Evolutionary conservation across 2,888 invertebrate genomes (phyloP), one percentile per base, ranked within the genome.

Genomic region (Drosophila peninsularis): DNA sequence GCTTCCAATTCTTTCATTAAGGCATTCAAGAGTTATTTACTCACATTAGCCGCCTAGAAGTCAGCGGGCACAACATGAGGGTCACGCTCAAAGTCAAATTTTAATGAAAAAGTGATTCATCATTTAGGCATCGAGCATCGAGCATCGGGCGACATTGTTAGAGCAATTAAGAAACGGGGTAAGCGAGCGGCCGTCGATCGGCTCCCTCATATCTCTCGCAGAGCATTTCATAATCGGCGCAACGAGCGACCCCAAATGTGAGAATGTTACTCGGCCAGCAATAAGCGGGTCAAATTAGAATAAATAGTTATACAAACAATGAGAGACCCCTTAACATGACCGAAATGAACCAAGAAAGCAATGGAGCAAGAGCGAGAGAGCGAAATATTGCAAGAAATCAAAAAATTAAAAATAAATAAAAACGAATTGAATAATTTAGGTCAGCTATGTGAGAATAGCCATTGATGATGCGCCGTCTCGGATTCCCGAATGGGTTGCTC

Each of bases 381-480:
- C n/a, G 10, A 57, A 57, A 58, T 84, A 78, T 89, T 80, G 88
- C 82, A 89, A 85, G 79, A 90, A 90, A 90, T 91, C 90, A 82
- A 89, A 89, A 90, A 91, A 91, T 91, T 90, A 91, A 91, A 90
- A 91, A 88, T 88, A 91, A 91, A 91, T 91, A 91, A 90, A 90
- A 84, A 82, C 69, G 90, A 91, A 91, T 90, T 91, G 90, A 91
- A 91, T 89, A 91, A 91, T 91, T 91, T 90, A 83, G 90, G 91
- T 91, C 91, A 91, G 78, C 76, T 79, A 49, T 62, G 44, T 76
- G 52, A 34, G 71, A 49, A 75, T 56, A 61, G 39, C 27, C 50
- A 69, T 67, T 71, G 71, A 68, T 62, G 67, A 60, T 53, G 55
- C 44, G 54, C 49, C 41, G 80, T 52, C 66, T 57, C 19, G 69